Conservation (phyloP, 2,113 vertebrate species). For the Cyprinodon brontotheroides region DNA sequence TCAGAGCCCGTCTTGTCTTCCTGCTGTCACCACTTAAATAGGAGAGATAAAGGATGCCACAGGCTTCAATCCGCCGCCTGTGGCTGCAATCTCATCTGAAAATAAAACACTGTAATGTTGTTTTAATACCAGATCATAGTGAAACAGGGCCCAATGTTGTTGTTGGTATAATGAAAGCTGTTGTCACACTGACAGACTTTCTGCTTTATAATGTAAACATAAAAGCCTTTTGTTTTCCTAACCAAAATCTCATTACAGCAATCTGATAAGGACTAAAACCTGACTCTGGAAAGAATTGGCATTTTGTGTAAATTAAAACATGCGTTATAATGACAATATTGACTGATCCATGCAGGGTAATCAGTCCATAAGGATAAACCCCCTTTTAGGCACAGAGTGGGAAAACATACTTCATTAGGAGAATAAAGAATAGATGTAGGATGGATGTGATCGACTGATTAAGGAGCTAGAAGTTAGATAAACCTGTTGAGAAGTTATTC, state of each 20-base stretch:
- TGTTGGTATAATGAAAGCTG: slow-evolving; percentile 58
- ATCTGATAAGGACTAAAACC: background rate
- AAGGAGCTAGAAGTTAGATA: background rate
- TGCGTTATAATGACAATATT: background rate
- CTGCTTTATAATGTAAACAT: slow-evolving; percentile 21
- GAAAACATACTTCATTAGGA: background rate
- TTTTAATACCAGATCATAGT: slow-evolving; percentile 68
- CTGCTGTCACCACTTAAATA: slow-evolving; percentile 68
- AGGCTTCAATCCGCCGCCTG: slow-evolving; percentile 53
- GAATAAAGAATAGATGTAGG: background rate
- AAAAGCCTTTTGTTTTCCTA: slow-evolving; percentile 15
- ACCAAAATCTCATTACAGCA: background rate
- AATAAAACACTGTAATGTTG: slow-evolving; percentile 69
- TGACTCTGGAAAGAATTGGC: background rate
- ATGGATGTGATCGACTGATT: background rate
- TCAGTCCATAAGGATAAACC: background rate
- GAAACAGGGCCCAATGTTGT: slow-evolving; percentile 53
- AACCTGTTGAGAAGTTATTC: background rate
- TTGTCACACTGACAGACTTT: slow-evolving; percentile 33
- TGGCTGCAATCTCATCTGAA: slow-evolving; percentile 62
- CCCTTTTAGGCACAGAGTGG: background rate
- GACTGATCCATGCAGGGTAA: background rate
- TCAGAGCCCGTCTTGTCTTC: slow-evolving; percentile 59
- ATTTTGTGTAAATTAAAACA: background rate
- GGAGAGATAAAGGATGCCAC: slow-evolving; percentile 64